Conservation (phyloP, 2,888 invertebrate genomes). For the Yponomeuta malinellus region DNA sequence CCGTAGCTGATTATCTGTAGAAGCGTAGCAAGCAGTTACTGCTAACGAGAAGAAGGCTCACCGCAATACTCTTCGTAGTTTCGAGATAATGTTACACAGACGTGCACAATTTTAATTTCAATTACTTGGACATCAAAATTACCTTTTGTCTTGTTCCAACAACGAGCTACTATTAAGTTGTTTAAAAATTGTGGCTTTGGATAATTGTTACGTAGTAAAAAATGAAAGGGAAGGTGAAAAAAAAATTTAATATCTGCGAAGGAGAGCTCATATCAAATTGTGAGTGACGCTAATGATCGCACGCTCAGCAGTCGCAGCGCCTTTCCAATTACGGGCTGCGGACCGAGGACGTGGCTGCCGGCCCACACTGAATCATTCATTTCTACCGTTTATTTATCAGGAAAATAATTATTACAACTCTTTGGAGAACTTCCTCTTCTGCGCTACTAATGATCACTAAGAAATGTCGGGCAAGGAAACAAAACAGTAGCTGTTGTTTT, state of each 20-base stretch:
- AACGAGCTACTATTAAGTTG: neutral
- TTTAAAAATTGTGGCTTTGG: neutral
- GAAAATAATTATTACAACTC: neutral
- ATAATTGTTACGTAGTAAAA: neutral
- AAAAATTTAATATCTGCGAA: conserved; percentile 12
- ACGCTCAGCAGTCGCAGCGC: conserved; percentile 45
- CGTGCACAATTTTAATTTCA: neutral
- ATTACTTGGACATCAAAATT: neutral
- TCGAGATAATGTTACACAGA: neutral
- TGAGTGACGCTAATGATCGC: conserved; percentile 74
- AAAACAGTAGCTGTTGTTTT: neutral
- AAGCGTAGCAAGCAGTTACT: neutral
- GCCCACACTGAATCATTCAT: neutral
- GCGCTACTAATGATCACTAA: neutral
- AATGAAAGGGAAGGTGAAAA: conserved; percentile 2
- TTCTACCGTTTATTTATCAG: neutral
- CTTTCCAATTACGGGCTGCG: conserved; percentile 57
- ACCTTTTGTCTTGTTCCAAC: neutral
- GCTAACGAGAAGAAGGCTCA: neutral
- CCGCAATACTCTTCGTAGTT: neutral
- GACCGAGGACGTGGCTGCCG: conserved; percentile 2
- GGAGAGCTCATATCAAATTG: conserved; percentile 44
- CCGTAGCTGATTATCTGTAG: conserved; percentile 2
- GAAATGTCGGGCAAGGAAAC: neutral
- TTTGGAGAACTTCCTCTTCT: neutral